Percentiles rank a stretch among this genome's conserved stretches.
These are phyloP conservation scores for Pristionchus entomophagus DNA, from an alignment of 2,888 invertebrate species.

Conservation along the genomic window DNA sequence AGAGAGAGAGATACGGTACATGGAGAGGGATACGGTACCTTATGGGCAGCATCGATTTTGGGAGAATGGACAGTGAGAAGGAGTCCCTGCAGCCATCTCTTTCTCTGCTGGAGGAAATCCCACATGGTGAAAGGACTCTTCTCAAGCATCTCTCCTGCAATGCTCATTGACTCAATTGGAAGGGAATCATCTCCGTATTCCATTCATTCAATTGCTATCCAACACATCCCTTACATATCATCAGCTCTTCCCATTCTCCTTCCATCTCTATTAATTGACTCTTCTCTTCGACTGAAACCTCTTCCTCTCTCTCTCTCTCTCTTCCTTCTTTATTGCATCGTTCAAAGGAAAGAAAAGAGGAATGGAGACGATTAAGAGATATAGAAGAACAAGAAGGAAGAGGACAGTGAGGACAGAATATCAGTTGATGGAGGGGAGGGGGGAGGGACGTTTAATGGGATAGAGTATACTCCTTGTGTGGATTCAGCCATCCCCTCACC, in stretches of 20 bases:
- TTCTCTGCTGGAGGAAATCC: conserved; percentile 95
- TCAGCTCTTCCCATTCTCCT: not conserved
- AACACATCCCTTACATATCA: not conserved
- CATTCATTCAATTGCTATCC: not conserved
- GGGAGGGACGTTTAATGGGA: not conserved
- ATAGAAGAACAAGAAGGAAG: too few relatives aligned
- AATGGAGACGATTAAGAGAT: not conserved
- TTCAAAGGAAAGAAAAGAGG: conserved; percentile 2
- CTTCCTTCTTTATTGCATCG: conserved; percentile 22
- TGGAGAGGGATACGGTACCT: conserved; percentile 54
- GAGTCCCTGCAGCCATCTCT: conserved; percentile 87
- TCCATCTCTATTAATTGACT: not conserved
- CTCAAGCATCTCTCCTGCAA: conserved; percentile 96
- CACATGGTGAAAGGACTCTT: conserved; percentile 94
- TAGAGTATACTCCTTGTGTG: conserved; percentile 1
- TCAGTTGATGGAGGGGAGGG: too few relatives aligned
- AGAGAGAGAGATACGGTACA: not conserved
- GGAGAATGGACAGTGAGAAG: conserved; percentile 78
- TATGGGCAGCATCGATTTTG: conserved; percentile 70
- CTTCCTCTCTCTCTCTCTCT: not conserved
- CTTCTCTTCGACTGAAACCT: not conserved
- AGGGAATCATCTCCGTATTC: conserved; percentile 39
- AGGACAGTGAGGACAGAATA: too few relatives aligned
- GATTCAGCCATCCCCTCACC: not conserved
- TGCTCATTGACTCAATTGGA: too few relatives aligned